phyloP scores from a whole-genome alignment of 2,797 vertebrate species.

The Siniperca obscura region DNA sequence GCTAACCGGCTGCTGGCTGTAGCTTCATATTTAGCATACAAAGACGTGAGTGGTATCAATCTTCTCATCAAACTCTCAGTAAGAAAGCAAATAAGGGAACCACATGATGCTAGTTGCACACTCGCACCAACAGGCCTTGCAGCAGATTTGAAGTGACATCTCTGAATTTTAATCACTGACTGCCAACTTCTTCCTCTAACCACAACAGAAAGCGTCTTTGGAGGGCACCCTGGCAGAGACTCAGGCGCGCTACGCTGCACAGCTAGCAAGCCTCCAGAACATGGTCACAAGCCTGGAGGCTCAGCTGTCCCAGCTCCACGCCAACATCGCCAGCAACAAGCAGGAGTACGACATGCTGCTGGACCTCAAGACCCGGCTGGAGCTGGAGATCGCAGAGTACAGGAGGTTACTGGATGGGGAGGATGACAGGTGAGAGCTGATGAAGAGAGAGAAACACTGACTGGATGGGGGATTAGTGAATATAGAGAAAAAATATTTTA shows the following conservation, averaged over 20 bases:
- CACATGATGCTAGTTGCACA: background rate
- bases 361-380: constrained; percentile 92
- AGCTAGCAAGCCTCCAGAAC: constrained; percentile 80
- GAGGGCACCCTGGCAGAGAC: constrained; percentile 81
- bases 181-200: background rate
- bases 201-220: constrained; percentile 80
- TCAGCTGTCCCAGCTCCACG: constrained; percentile 87
- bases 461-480: background rate
- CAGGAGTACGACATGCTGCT: constrained; percentile 90
- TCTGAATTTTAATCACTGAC: background rate
- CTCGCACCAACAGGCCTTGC: background rate
- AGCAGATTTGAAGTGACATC: background rate
- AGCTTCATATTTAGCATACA: background rate
- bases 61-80: background rate
- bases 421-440: constrained; percentile 66
- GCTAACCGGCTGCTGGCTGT: background rate
- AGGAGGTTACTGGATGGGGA: constrained; percentile 92
- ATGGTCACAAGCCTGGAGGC: constrained; percentile 88
- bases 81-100: background rate
- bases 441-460: background rate
- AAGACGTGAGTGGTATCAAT: background rate
- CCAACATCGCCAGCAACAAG: constrained; percentile 85
- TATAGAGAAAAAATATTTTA: background rate
- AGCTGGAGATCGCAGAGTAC: constrained; percentile 94
- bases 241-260: constrained; percentile 69